Percentiles rank a stretch among this genome's conserved stretches.
Evolutionary conservation across 2,113 vertebrate species (phyloP).

Genomic region (Spheniscus mendiculus): DNA sequence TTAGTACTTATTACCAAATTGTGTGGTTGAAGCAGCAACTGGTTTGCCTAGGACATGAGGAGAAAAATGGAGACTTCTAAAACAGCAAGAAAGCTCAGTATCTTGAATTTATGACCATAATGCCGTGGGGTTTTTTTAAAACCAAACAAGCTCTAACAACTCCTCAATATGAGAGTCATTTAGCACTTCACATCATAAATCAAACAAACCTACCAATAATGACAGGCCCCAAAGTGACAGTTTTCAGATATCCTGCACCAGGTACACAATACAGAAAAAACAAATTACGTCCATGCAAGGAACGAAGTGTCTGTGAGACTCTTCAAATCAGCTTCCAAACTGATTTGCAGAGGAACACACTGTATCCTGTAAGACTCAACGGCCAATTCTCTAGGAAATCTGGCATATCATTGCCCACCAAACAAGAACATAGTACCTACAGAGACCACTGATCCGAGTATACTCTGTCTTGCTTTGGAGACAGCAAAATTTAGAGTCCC

Average conservation of each 20-base stretch:
- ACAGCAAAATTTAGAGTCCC: background rate
- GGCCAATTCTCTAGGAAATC: background rate
- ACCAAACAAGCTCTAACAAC: background rate
- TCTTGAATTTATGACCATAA: background rate
- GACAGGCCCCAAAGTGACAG: background rate
- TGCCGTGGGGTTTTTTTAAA: background rate
- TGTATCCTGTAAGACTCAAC: background rate
- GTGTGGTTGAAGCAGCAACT: background rate
- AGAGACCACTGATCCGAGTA: background rate
- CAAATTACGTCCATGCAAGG: rapidly evolving
- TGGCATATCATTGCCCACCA: rapidly evolving
- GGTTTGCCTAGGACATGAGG: background rate
- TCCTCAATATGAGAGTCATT: background rate
- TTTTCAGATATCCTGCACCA: background rate
- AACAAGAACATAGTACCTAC: background rate
- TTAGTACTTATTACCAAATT: background rate
- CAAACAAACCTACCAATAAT: background rate
- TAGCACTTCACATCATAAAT: background rate
- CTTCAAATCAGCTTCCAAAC: background rate
- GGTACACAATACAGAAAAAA: background rate
- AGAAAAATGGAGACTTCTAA: background rate
- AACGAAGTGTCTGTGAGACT: background rate
- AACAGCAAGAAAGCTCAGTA: background rate
- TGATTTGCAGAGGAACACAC: background rate
- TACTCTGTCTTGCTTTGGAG: background rate